Evolutionary conservation across 2,797 vertebrate genomes (phyloP).

Genomic region (Otolemur crassicaudatus): DNA sequence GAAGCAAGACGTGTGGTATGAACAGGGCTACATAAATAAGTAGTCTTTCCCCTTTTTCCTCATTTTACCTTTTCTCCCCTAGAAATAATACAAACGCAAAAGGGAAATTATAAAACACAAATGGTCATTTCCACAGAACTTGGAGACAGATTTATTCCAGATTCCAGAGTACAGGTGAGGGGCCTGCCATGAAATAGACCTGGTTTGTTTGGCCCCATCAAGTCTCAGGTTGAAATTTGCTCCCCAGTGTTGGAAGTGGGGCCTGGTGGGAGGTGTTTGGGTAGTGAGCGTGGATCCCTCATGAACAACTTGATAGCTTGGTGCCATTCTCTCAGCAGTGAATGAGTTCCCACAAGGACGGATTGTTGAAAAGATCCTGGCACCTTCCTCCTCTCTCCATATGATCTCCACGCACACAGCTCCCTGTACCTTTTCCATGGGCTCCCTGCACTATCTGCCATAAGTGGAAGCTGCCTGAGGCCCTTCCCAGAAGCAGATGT

Average conservation of each 20-base stretch:
- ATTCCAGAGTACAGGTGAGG: neutral
- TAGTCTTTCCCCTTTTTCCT: neutral
- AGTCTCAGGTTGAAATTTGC: neutral
- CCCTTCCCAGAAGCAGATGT: neutral
- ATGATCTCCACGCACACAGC: neutral
- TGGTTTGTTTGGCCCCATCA: neutral
- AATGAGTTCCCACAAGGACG: neutral
- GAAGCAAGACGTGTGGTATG: neutral
- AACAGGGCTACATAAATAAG: neutral
- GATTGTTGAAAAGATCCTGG: neutral
- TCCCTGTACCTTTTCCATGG: neutral
- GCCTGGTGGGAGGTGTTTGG: neutral
- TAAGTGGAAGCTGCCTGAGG: neutral
- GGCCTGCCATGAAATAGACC: too few species aligned
- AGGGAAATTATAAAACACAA: neutral
- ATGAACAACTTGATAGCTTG: neutral
- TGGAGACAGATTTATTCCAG: neutral
- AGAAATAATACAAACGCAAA: slow-evolving; percentile 2
- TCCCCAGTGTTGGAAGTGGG: neutral
- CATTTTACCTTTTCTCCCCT: neutral
- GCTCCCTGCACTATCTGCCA: neutral
- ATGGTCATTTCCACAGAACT: neutral
- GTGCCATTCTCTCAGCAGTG: neutral
- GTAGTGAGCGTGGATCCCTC: neutral
- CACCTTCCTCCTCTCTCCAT: neutral